These are phyloP conservation scores for Vanacampus margaritifer DNA, from an alignment of 2,113 vertebrate genomes.

Conservation along the genomic window DNA sequence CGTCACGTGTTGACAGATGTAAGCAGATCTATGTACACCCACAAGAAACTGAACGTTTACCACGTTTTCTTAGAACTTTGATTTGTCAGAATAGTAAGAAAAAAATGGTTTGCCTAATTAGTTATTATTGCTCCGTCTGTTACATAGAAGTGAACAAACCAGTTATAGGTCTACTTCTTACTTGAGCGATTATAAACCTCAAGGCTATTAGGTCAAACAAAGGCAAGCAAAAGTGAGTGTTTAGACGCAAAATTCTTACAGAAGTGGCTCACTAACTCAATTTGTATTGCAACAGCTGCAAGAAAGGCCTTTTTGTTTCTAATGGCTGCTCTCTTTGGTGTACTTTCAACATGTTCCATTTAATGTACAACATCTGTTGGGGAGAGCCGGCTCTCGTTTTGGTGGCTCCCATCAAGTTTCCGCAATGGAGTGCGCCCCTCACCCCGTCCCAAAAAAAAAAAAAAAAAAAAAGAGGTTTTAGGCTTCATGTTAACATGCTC, in stretches of 20 bases:
- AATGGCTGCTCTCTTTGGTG: constrained; percentile 1
- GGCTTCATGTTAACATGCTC: not conserved
- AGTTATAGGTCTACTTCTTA: not conserved
- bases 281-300: constrained; percentile 13
- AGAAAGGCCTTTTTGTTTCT: constrained; percentile 12
- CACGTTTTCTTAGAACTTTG: too few relatives aligned
- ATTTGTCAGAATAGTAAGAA: not conserved
- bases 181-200: constrained; percentile 1
- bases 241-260: not conserved
- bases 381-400: constrained; percentile 2
- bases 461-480: not conserved
- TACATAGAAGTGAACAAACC: not conserved
- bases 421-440: not conserved
- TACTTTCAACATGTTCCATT: constrained; percentile 2
- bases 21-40: not conserved
- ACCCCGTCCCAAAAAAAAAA: not conserved
- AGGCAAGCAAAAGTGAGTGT: not conserved
- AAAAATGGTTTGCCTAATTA: not conserved
- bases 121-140: not conserved
- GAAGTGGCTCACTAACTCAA: constrained; percentile 12
- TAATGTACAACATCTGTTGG: constrained; percentile 13
- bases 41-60: not conserved
- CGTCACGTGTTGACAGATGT: not conserved
- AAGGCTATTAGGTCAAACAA: constrained; percentile 3
- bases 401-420: constrained; percentile 5